Conservation (phyloP, 2,113 vertebrate genomes). For the Parus major region DNA sequence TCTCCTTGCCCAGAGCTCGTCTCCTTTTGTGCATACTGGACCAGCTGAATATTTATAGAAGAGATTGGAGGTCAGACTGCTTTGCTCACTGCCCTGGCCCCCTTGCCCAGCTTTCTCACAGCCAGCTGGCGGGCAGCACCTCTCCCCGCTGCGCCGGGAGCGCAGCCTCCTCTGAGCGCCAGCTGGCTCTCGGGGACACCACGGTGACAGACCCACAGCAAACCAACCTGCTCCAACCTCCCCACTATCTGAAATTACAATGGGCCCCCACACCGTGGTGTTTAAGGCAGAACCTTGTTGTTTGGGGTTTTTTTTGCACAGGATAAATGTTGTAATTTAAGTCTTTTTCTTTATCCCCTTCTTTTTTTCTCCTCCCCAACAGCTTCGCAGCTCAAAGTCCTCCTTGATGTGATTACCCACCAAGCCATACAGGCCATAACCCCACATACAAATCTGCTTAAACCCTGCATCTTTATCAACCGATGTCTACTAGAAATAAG, state of each 20-base stretch:
- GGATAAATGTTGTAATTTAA: background rate
- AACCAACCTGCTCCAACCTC: background rate
- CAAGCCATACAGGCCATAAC: background rate
- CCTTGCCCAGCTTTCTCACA: accelerated
- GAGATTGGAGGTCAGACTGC: background rate
- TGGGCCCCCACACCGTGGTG: accelerated
- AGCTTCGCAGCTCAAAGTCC: background rate
- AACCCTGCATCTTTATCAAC: background rate
- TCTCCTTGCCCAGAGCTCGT: background rate
- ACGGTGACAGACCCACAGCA: accelerated
- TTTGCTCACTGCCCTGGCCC: accelerated
- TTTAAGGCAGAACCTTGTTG: background rate
- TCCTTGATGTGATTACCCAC: background rate
- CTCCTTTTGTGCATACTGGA: background rate
- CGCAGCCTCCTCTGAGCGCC: background rate
- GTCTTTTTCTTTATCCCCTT: background rate
- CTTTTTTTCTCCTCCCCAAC: background rate
- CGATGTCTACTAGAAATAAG: background rate
- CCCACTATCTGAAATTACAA: background rate
- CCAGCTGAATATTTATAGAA: constrained; percentile 3
- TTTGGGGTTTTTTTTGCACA: background rate
- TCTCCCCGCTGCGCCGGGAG: background rate
- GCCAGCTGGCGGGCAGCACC: constrained; percentile 17
- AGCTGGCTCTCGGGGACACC: background rate
- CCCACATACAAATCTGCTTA: background rate